A percentile compares a stretch with the other conserved stretches of the same genome.
These are phyloP conservation scores for Yponomeuta malinellus DNA, from an alignment of 2,888 invertebrate genomes.

Conservation along the genomic window DNA sequence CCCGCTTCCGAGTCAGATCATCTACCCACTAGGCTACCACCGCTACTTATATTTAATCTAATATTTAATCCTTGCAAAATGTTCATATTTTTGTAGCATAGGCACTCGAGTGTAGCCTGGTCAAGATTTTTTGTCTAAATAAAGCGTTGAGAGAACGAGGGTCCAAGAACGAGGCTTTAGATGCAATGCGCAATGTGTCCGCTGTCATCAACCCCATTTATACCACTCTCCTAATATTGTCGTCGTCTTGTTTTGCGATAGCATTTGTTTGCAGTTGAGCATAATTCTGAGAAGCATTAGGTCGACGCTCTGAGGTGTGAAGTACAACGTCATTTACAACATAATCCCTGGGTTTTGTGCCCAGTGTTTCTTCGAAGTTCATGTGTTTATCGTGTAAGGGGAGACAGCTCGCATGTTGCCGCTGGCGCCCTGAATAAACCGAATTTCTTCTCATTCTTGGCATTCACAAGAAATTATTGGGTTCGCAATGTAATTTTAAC, in stretches of 20 bases:
- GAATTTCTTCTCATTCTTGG: constrained; percentile 18
- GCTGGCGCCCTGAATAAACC: constrained; percentile 57
- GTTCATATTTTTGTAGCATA: too few relatives aligned
- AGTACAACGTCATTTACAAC: constrained; percentile 42
- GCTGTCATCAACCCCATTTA: constrained; percentile 14
- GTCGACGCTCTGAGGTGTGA: constrained; percentile 17
- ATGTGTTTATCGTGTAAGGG: constrained; percentile 59
- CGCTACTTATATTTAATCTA: too few relatives aligned
- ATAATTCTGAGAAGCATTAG: constrained; percentile 41
- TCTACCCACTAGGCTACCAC: too few relatives aligned
- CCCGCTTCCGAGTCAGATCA: too few relatives aligned
- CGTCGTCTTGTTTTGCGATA: constrained; percentile 8
- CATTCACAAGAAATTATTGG: neutral
- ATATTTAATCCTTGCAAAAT: too few relatives aligned
- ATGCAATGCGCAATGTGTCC: constrained; percentile 5
- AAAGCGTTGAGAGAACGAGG: neutral
- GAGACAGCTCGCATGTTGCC: constrained; percentile 57
- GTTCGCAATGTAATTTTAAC: neutral
- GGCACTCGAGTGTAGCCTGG: neutral
- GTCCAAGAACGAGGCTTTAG: neutral
- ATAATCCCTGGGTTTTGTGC: constrained; percentile 55
- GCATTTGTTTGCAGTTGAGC: constrained; percentile 21
- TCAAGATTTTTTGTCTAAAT: neutral
- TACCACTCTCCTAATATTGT: constrained; percentile 6
- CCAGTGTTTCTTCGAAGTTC: constrained; percentile 56